phyloP scores from a whole-genome alignment of 2,797 vertebrate species.

The Sebastes flavidus region DNA sequence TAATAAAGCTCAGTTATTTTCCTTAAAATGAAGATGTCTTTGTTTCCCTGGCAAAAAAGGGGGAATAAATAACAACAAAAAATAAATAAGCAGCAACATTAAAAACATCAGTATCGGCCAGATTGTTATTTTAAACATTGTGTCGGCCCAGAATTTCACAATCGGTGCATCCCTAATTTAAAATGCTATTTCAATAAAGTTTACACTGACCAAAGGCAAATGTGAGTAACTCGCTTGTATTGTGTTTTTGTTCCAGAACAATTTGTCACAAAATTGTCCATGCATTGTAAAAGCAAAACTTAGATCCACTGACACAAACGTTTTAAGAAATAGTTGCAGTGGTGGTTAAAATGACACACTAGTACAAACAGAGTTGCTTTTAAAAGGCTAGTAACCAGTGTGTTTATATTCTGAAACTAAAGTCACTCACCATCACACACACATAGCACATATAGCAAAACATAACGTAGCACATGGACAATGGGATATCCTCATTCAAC shows the following conservation, averaged over 20 bases:
- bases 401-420: neutral
- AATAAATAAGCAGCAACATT: no score
- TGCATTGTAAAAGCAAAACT: neutral
- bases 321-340: neutral
- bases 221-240: neutral
- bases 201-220: neutral
- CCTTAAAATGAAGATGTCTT: no score
- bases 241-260: neutral
- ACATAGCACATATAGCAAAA: neutral
- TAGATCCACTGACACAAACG: neutral
- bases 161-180: no score
- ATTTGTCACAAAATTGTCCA: neutral
- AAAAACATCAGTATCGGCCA: no score
- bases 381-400: no score
- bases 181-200: no score
- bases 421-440: neutral
- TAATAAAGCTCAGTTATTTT: no score
- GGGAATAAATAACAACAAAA: no score
- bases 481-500: neutral
- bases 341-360: neutral
- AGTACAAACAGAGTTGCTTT: neutral
- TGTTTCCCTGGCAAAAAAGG: no score
- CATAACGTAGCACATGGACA: neutral
- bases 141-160: no score
- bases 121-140: no score